phyloP scores from a whole-genome alignment of 2,797 vertebrate genomes.

The Hephaestus fuliginosus region DNA sequence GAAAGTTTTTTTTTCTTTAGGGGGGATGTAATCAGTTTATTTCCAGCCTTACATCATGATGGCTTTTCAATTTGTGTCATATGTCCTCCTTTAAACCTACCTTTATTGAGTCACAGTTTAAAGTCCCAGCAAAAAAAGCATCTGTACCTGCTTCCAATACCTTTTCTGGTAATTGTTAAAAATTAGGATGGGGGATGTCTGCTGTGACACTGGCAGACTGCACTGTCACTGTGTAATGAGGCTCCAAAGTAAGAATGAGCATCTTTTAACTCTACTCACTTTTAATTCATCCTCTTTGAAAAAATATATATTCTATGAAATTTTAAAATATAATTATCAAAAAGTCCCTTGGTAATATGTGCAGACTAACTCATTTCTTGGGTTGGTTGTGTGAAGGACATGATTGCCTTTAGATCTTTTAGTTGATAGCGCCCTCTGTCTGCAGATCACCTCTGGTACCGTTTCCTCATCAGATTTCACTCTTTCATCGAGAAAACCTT shows the following conservation, averaged over 20 bases:
- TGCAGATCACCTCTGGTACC: constrained; percentile 32
- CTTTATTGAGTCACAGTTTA: background rate
- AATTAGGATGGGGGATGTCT: background rate
- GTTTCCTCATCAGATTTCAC: constrained; percentile 1
- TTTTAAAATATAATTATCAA: background rate
- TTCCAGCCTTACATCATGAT: constrained; percentile 1
- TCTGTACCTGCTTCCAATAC: background rate
- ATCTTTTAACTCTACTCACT: background rate
- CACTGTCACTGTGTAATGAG: background rate
- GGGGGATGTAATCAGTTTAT: background rate
- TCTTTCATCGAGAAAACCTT: constrained; percentile 18
- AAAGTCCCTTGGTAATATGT: background rate
- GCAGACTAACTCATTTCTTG: background rate
- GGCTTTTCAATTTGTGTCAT: background rate
- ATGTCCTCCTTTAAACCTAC: background rate
- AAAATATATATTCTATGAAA: background rate
- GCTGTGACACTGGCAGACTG: background rate
- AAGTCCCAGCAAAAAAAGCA: background rate
- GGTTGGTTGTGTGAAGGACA: background rate
- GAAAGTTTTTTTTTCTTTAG: background rate
- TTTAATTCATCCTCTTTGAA: background rate
- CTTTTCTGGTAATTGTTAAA: background rate
- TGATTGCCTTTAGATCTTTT: constrained; percentile 26
- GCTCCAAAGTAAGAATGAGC: background rate
- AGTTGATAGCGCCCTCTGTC: constrained; percentile 83